Base-by-base conservation (phyloP, 2,888 invertebrate species). In the Teleogryllus oceanicus region DNA sequence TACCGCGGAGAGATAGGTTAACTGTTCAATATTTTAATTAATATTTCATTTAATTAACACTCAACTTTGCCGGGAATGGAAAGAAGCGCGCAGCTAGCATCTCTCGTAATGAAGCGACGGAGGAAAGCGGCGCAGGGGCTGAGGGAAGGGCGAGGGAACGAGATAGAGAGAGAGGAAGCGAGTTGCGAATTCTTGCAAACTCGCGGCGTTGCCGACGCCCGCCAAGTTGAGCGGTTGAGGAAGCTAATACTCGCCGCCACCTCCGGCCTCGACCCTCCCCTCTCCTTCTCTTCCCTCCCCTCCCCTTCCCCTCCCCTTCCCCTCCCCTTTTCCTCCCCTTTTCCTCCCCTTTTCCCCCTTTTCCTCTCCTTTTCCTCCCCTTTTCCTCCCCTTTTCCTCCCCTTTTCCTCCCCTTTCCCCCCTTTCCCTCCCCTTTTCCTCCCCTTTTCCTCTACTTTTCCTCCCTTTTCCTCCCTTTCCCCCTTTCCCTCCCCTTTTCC, bases 381-480 rank as follows among this genome's bases (percentile, higher is more conserved):
- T 2, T 3, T 0, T 3, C 24, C 4, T 2, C 2, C 3, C 4
- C 24, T 37, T 2, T 2, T 0, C 24, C 4, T 4, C 4, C 24
- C 4, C 2, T 2, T 2, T 2, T 3, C 24, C 4, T 4, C 24
- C 4, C 24, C 4, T 2, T 24, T 4, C 24, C 4, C 24, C n/a
- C n/a, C n/a, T n/a, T n/a, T 24, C 24, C 4, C 24, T 24, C 24
- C 24, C 24, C 24, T 2, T 2, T 2, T 4, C 4, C 24, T 24
- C 24, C 2, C 24, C 24, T 4, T 2, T 4, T 2, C 24, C 4
- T 2, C 4, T 0, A 2, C 4, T 2, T 2, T 0, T 2, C 24
- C 4, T 4, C 4, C 24, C 24, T 4, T 24, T 3, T 37, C 24
- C 4, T 4, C 4, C 3, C 3, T 3, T 2, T 0, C 4, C 24